A percentile compares a stretch with the other conserved stretches of the same genome.
Conservation (phyloP, 2,888 invertebrate species). For the Rapana venosa region DNA sequence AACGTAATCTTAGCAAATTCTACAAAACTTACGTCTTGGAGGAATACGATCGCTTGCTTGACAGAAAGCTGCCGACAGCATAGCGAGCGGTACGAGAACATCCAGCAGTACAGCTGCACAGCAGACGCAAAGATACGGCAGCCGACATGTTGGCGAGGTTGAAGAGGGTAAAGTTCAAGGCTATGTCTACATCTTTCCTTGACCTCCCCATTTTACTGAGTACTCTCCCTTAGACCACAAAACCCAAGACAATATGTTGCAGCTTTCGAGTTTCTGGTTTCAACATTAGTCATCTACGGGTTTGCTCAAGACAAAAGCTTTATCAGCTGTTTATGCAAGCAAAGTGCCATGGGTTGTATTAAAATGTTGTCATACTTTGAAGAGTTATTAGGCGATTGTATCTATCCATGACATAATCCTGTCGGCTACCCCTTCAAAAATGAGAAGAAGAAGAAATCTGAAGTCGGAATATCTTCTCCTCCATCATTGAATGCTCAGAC, state of each 20-base stretch:
- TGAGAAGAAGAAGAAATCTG: no score
- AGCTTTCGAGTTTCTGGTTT: not conserved
- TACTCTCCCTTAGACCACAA: conserved; percentile 4
- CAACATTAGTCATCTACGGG: no score
- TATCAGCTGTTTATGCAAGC: no score
- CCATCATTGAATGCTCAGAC: no score
- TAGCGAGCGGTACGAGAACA: not conserved
- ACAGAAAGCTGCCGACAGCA: not conserved
- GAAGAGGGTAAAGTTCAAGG: conserved; percentile 17
- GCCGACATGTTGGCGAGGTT: conserved; percentile 19
- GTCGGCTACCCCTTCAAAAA: no score
- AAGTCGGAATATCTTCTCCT: no score
- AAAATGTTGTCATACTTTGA: no score
- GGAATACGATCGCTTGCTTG: conserved; percentile 24
- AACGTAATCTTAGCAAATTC: not conserved
- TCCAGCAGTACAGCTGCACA: not conserved
- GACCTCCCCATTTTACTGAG: not conserved
- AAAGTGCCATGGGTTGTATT: no score
- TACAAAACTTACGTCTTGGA: not conserved
- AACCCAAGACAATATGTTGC: not conserved
- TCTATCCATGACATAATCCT: no score
- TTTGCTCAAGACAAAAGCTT: no score
- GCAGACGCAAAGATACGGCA: conserved; percentile 2
- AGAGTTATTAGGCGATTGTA: no score
- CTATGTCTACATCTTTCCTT: not conserved